Conservation (phyloP, 2,797 vertebrate genomes). For the Bryconaethiops microstoma region DNA sequence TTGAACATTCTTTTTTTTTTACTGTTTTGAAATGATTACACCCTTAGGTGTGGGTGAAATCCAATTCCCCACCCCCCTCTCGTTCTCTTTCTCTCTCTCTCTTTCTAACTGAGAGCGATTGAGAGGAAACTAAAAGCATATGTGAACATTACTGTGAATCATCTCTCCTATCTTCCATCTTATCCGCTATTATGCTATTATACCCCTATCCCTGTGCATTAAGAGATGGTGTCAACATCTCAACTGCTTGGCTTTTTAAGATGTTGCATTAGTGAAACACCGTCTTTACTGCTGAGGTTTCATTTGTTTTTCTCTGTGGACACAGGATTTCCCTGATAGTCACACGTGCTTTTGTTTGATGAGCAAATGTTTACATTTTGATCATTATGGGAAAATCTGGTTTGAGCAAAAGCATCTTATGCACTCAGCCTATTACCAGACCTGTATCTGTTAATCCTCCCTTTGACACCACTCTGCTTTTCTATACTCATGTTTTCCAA, state of each 20-base stretch:
- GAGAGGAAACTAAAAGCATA: constrained; percentile 17
- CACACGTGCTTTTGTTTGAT: neutral
- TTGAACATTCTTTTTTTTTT: neutral
- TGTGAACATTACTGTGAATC: constrained; percentile 20
- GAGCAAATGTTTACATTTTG: constrained; percentile 33
- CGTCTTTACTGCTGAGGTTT: neutral
- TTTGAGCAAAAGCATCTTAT: constrained; percentile 28
- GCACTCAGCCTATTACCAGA: constrained; percentile 8
- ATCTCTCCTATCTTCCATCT: constrained; percentile 18
- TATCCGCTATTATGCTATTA: constrained; percentile 6
- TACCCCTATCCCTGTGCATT: neutral
- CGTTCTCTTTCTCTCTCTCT: neutral
- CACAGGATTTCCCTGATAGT: constrained; percentile 7
- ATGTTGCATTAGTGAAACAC: neutral
- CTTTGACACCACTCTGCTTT: constrained; percentile 32
- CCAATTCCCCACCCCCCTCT: neutral
- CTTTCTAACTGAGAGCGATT: neutral
- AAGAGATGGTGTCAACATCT: neutral
- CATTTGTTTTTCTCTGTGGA: neutral
- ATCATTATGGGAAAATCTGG: constrained; percentile 1
- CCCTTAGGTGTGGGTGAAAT: neutral
- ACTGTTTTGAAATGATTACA: neutral
- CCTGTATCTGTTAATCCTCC: constrained; percentile 56
- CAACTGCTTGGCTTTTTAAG: neutral
- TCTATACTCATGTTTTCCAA: constrained; percentile 42